These are phyloP conservation scores for Scolopax bukidnonensis DNA, from an alignment of 2,797 vertebrate genomes.

Conservation along the genomic window DNA sequence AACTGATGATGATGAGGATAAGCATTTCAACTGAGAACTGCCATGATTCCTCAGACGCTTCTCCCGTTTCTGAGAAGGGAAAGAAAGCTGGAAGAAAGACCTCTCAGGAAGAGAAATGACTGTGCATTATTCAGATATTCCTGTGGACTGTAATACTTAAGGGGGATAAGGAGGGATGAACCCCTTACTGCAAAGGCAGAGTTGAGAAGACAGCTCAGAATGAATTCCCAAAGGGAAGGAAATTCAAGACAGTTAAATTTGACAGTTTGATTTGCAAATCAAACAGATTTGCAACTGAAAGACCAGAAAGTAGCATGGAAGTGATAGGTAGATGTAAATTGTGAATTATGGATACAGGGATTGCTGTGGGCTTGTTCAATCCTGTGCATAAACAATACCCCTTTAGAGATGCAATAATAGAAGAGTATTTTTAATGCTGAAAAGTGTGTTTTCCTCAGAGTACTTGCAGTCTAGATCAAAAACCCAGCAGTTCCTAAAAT, in stretches of 20 bases:
- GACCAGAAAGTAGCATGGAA: not conserved
- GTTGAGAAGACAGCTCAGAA: not conserved
- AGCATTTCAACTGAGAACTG: not conserved
- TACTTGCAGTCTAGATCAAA: not conserved
- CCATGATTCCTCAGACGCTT: not conserved
- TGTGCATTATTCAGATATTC: not conserved
- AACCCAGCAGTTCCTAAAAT: not conserved
- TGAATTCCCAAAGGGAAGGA: not conserved
- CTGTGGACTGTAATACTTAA: not conserved
- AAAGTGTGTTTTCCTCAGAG: not conserved
- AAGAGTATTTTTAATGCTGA: not conserved
- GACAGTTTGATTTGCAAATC: not conserved
- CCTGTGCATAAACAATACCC: not conserved
- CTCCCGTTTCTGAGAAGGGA: not conserved
- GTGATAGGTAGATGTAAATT: not conserved
- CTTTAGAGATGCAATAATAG: not conserved
- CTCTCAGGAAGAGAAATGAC: not conserved
- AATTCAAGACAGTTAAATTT: not conserved
- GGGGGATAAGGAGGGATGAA: not conserved
- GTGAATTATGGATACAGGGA: not conserved
- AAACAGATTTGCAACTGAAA: not conserved
- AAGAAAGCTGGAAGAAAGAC: not conserved
- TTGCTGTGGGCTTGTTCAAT: not conserved
- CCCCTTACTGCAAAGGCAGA: not conserved
- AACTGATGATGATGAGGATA: not conserved